phyloP scores from a whole-genome alignment of 2,888 invertebrate genomes.

The Romanomermis culicivorax region DNA sequence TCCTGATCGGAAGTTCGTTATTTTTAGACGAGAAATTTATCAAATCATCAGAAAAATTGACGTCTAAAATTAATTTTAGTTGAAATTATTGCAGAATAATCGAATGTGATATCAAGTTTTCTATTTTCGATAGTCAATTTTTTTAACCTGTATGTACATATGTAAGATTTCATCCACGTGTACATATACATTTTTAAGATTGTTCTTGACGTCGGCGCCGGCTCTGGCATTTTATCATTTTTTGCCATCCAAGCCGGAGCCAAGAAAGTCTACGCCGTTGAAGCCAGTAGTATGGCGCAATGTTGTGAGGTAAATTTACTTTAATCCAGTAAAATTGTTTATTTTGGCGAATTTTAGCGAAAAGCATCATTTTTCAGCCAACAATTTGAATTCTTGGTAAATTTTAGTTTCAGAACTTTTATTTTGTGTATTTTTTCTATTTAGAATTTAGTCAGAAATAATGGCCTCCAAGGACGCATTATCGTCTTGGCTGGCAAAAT shows the following conservation, averaged over 20 bases:
- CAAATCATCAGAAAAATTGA: too few species aligned
- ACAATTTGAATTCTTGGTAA: too few species aligned
- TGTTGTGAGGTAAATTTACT: slow-evolving; percentile 48
- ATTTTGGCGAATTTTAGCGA: too few species aligned
- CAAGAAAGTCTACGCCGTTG: slow-evolving; percentile 87
- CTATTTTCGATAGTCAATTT: not conserved
- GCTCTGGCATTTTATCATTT: slow-evolving; percentile 91
- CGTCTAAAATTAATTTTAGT: too few species aligned
- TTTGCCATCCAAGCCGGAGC: slow-evolving; percentile 96
- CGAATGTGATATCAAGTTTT: not conserved
- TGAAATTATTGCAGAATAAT: not conserved
- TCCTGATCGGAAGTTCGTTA: too few species aligned
- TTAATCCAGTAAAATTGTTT: slow-evolving; percentile 5
- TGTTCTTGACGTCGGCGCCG: slow-evolving; percentile 89
- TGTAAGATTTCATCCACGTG: not conserved
- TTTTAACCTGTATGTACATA: slow-evolving; percentile 5
- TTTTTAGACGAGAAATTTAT: too few species aligned
- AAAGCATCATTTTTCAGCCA: too few species aligned
- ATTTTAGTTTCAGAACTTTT: too few species aligned
- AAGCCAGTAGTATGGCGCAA: slow-evolving; percentile 94
- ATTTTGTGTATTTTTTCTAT: too few species aligned
- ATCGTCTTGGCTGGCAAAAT: slow-evolving; percentile 88
- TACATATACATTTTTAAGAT: slow-evolving; percentile 39
- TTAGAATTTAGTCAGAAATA: slow-evolving; percentile 60
- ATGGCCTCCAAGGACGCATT: slow-evolving; percentile 65